A percentile compares a stretch with the other conserved stretches of the same genome.
Evolutionary conservation across 2,797 vertebrate genomes (phyloP).

Genomic region (Phylloscopus collybita): DNA sequence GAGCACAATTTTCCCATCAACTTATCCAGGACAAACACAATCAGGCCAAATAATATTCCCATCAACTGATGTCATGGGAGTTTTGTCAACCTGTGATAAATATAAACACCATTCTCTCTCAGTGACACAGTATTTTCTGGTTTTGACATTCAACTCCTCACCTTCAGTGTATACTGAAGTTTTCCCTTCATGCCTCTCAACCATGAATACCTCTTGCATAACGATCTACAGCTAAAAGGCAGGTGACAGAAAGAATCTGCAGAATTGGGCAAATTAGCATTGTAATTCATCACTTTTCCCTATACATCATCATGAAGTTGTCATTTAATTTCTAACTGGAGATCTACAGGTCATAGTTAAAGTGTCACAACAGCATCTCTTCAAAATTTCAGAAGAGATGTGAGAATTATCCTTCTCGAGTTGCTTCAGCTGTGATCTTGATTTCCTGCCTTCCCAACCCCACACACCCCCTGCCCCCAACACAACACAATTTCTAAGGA

Average conservation of each 20-base stretch:
- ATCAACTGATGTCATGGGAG: accelerated
- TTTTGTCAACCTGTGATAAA: not conserved
- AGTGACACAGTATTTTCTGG: not conserved
- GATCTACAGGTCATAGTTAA: not conserved
- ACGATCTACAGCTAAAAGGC: not conserved
- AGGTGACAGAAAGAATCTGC: not conserved
- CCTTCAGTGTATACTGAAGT: not conserved
- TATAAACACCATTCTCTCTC: not conserved
- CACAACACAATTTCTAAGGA: not conserved
- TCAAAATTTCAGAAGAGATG: not conserved
- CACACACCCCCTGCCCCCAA: not conserved
- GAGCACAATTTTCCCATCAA: not conserved
- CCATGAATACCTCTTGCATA: not conserved
- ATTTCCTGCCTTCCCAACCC: not conserved
- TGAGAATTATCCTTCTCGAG: not conserved
- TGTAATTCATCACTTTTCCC: not conserved
- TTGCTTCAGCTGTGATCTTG: not conserved
- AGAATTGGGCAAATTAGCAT: not conserved
- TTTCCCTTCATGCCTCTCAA: not conserved
- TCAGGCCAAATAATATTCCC: not conserved
- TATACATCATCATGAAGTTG: not conserved
- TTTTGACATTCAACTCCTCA: not conserved
- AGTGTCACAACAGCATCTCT: not conserved
- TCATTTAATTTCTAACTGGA: not conserved
- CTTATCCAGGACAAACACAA: not conserved